Percentiles rank a stretch among this genome's conserved stretches.
These are phyloP conservation scores for Labeo catla DNA, from an alignment of 2,113 vertebrate genomes.

Conservation along the genomic window DNA sequence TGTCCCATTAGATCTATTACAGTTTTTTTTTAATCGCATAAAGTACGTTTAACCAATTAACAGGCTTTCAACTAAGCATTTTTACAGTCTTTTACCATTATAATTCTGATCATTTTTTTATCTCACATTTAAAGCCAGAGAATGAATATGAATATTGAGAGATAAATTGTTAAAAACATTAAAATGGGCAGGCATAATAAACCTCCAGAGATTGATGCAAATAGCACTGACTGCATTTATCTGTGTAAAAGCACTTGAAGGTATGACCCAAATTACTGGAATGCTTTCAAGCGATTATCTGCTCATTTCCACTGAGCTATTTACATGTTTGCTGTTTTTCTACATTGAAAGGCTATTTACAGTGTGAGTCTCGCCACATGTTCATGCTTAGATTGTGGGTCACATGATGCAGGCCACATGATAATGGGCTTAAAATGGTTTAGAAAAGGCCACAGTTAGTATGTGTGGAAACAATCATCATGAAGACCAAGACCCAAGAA, in stretches of 20 bases:
- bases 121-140: not conserved
- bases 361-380: not conserved
- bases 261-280: constrained; percentile 24
- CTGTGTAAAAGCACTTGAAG: not conserved
- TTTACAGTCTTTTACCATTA: not conserved
- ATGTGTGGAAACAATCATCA: constrained; percentile 10
- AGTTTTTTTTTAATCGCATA: not conserved
- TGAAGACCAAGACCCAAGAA: not conserved
- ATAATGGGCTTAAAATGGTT: constrained; percentile 10
- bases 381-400: not conserved
- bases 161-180: not conserved
- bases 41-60: not conserved
- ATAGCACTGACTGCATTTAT: not conserved
- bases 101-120: not conserved
- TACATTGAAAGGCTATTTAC: not conserved
- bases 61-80: not conserved
- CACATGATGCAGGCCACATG: not conserved
- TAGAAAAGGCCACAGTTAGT: not conserved
- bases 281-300: constrained; percentile 11
- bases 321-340: constrained; percentile 16
- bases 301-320: constrained; percentile 15
- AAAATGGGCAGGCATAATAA: not conserved
- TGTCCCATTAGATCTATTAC: not conserved
- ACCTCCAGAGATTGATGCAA: not conserved
- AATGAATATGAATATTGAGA: not conserved